phyloP scores from a whole-genome alignment of 2,113 vertebrate species.

The Nipponia nippon region DNA sequence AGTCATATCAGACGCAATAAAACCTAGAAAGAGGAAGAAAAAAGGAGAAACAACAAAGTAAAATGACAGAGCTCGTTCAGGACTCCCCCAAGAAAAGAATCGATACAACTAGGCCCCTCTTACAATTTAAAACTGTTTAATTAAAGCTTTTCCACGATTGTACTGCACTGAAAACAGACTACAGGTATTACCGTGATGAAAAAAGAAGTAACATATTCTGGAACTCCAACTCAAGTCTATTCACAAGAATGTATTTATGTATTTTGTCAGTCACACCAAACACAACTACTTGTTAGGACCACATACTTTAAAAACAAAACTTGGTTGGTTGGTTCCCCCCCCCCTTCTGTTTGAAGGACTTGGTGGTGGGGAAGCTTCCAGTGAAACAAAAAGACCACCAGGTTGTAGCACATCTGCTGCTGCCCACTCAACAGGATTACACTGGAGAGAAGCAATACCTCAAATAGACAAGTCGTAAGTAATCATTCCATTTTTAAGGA shows the following conservation, averaged over 20 bases:
- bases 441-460: neutral
- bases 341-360: neutral
- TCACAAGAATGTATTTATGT: neutral
- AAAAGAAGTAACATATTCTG: neutral
- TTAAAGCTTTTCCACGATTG: neutral
- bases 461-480: neutral
- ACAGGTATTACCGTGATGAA: fast-evolving
- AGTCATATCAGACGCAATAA: conserved; percentile 98
- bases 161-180: neutral
- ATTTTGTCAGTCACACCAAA: neutral
- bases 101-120: fast-evolving
- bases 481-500: neutral
- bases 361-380: neutral
- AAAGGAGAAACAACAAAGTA: neutral
- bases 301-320: no score
- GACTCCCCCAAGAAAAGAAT: neutral
- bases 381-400: neutral
- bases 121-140: neutral
- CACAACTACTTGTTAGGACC: neutral
- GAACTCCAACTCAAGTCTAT: neutral
- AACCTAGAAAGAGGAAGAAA: conserved; percentile 71
- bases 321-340: no score
- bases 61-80: neutral
- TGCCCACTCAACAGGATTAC: neutral
- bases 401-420: neutral